Evolutionary conservation across 2,888 invertebrate species (phyloP).

Genomic region (Frankliniella fusca): DNA sequence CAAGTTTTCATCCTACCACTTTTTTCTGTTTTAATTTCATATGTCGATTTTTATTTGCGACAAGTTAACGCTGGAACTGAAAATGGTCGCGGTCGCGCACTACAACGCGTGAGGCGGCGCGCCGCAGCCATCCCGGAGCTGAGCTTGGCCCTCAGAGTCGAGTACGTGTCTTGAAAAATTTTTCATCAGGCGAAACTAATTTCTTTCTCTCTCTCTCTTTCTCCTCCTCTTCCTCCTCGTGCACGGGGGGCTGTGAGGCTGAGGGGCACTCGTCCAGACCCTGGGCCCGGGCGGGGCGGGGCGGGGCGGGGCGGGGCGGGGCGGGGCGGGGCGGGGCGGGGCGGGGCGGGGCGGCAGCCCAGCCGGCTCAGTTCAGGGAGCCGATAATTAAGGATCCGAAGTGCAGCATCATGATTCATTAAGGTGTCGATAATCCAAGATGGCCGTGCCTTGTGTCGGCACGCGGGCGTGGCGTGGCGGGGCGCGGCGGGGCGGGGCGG

Average conservation of each 20-base stretch:
- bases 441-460: slow-evolving; percentile 49
- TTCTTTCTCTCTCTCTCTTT: neutral
- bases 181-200: slow-evolving; percentile 16
- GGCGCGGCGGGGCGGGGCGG: too few relatives aligned
- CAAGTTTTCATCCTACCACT: too few relatives aligned
- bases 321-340: slow-evolving; percentile 45
- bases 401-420: slow-evolving; percentile 26
- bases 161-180: slow-evolving; percentile 3
- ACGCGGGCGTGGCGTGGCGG: slow-evolving; percentile 48
- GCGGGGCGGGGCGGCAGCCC: slow-evolving; percentile 46
- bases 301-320: slow-evolving; percentile 42
- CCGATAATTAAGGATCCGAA: slow-evolving; percentile 42
- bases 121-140: too few relatives aligned
- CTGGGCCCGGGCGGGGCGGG: slow-evolving; percentile 50
- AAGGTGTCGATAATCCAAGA: slow-evolving; percentile 26
- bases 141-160: too few relatives aligned
- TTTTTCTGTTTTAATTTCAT: too few relatives aligned
- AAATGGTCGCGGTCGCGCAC: too few relatives aligned
- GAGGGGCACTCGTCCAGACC: slow-evolving; percentile 26
- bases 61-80: too few relatives aligned
- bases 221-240: slow-evolving; percentile 25
- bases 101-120: neutral
- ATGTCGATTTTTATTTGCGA: too few relatives aligned
- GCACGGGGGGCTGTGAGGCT: too few relatives aligned
- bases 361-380: slow-evolving; percentile 51